Percentiles rank a stretch among this genome's conserved stretches.
phyloP scores from a whole-genome alignment of 2,797 vertebrate species.

The Artibeus lituratus region DNA sequence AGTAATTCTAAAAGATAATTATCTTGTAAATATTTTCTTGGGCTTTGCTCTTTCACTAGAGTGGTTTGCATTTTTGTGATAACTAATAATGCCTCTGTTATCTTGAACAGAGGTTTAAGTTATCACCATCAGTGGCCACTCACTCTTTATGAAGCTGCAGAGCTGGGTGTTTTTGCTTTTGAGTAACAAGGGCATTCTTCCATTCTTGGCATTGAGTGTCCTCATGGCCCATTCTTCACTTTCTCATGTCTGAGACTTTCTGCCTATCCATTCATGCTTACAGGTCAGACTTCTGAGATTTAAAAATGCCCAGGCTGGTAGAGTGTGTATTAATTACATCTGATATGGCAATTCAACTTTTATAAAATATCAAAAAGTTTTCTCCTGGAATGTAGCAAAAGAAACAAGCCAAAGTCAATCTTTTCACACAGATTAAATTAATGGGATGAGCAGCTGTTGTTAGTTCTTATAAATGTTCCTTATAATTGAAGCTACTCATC shows the following conservation, averaged over 20 bases:
- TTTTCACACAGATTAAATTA: not conserved
- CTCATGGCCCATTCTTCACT: not conserved
- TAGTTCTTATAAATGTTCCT: constrained; percentile 21
- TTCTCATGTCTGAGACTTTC: not conserved
- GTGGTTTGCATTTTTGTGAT: not conserved
- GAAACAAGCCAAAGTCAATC: not conserved
- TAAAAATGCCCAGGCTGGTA: not conserved
- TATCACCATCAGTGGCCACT: not conserved
- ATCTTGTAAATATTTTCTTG: not conserved
- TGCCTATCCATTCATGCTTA: not conserved
- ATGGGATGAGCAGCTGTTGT: not conserved
- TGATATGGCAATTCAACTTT: not conserved
- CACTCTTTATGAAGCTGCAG: not conserved
- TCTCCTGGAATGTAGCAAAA: constrained; percentile 8
- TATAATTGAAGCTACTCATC: not conserved
- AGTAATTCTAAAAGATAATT: not conserved
- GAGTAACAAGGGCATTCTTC: not conserved
- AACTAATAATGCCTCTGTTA: not conserved
- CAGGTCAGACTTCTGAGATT: not conserved
- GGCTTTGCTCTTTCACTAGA: not conserved
- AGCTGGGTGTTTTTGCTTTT: not conserved
- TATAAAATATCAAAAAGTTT: not conserved
- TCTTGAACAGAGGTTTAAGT: not conserved
- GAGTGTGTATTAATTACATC: not conserved
- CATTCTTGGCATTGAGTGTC: not conserved